A percentile compares a stretch with the other conserved stretches of the same genome.
phyloP scores from a whole-genome alignment of 2,797 vertebrate species.

The Chelmon rostratus region DNA sequence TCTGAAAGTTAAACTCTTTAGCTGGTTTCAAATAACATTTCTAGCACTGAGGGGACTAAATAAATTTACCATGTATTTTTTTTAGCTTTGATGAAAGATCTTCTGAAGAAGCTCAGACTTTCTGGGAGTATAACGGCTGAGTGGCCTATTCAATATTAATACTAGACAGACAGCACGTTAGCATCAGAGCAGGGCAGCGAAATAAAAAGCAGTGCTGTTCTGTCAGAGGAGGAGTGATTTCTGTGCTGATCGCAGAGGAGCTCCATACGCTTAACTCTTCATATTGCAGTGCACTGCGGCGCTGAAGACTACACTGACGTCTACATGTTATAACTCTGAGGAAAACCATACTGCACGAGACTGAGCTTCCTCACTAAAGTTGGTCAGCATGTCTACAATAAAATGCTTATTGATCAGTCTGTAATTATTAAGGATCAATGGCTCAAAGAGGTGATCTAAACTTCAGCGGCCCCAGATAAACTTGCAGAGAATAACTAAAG shows the following conservation, averaged over 20 bases:
- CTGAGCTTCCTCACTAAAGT: background rate
- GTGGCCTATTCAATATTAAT: slow-evolving; percentile 36
- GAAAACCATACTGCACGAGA: background rate
- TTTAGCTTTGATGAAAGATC: slow-evolving; percentile 32
- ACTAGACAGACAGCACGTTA: slow-evolving; percentile 15
- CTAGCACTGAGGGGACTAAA: slow-evolving; percentile 1
- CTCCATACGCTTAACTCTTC: background rate
- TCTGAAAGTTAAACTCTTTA: slow-evolving; percentile 11
- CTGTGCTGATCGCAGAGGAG: background rate
- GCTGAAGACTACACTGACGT: background rate
- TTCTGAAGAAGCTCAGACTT: slow-evolving; percentile 15
- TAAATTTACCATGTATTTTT: slow-evolving; percentile 23
- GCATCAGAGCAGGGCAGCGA: slow-evolving; percentile 13
- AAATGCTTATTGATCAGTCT: background rate
- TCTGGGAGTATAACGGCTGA: slow-evolving; percentile 20
- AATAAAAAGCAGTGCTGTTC: slow-evolving; percentile 32
- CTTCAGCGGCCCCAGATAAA: background rate
- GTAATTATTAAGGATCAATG: background rate
- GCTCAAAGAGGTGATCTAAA: background rate
- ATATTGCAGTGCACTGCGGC: background rate
- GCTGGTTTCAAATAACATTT: slow-evolving; percentile 3
- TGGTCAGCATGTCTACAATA: background rate
- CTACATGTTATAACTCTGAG: background rate
- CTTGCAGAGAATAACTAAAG: background rate
- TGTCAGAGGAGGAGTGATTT: background rate